These are phyloP conservation scores for Brenthis ino DNA, from an alignment of 2,888 invertebrate genomes.

Conservation along the genomic window DNA sequence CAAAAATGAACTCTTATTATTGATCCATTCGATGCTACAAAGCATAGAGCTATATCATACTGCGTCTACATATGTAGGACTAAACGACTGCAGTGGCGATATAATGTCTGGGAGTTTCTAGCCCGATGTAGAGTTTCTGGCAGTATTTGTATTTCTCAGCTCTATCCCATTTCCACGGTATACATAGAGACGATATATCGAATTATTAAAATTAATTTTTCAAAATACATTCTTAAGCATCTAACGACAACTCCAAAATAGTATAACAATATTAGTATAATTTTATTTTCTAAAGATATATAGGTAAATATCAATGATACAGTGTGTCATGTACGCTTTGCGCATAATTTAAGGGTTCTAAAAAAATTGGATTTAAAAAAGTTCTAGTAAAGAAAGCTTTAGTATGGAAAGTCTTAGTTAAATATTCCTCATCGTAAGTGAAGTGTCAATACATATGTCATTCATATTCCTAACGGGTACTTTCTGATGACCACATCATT, in stretches of 20 bases:
- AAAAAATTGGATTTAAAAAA: background rate
- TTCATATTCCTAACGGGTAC: constrained; percentile 37
- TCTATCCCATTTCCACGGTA: too few relatives aligned
- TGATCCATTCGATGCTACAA: constrained; percentile 16
- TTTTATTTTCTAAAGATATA: too few relatives aligned
- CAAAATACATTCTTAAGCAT: too few relatives aligned
- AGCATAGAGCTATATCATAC: constrained; percentile 12
- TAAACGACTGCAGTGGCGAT: constrained; percentile 18
- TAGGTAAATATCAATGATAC: too few relatives aligned
- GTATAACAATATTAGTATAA: too few relatives aligned
- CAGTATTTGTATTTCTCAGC: background rate
- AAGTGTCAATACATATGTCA: constrained; percentile 31
- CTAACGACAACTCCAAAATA: too few relatives aligned
- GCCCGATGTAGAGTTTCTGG: constrained; percentile 3
- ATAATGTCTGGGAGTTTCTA: constrained; percentile 13
- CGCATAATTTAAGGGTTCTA: background rate
- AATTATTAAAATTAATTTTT: too few relatives aligned
- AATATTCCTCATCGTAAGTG: constrained; percentile 25
- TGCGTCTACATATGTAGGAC: constrained; percentile 3
- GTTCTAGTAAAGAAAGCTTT: background rate
- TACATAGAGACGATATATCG: too few relatives aligned
- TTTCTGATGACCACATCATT: constrained; percentile 35
- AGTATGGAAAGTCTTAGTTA: constrained; percentile 18
- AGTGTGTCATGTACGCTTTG: too few relatives aligned
- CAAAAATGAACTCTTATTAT: constrained; percentile 9